Percentiles rank a stretch among this genome's conserved stretches.
phyloP scores from a whole-genome alignment of 1,140 invertebrate species.

The Drosophila trapezifrons region DNA sequence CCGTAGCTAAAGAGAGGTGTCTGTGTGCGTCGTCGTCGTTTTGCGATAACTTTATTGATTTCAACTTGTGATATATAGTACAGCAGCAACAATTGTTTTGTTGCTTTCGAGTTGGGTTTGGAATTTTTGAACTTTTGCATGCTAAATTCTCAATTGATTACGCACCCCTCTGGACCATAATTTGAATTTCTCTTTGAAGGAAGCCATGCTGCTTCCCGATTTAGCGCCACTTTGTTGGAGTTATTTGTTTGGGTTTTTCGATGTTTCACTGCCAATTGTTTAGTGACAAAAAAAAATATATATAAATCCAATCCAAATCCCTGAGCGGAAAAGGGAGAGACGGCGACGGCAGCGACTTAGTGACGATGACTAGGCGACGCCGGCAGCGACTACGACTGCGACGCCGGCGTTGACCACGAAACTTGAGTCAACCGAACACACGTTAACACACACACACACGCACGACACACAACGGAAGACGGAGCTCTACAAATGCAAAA shows the following conservation, averaged over 20 bases:
- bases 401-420: slow-evolving; percentile 58
- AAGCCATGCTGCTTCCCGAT: slow-evolving; percentile 65
- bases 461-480: slow-evolving; percentile 4
- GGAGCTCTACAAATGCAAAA: slow-evolving; percentile 24
- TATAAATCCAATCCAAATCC: slow-evolving; percentile 5
- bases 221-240: slow-evolving; percentile 44
- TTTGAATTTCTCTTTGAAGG: slow-evolving; percentile 83
- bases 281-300: background rate
- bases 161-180: slow-evolving; percentile 82
- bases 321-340: slow-evolving; percentile 6
- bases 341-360: slow-evolving; percentile 17
- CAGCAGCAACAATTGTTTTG: slow-evolving; percentile 37
- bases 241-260: slow-evolving; percentile 1
- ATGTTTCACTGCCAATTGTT: background rate
- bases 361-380: slow-evolving; percentile 42
- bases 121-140: background rate
- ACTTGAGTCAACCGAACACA: slow-evolving; percentile 64
- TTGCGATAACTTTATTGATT: slow-evolving; percentile 80
- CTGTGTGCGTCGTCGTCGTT: slow-evolving; percentile 40
- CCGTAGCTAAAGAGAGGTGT: slow-evolving; percentile 13
- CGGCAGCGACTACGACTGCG: slow-evolving; percentile 10
- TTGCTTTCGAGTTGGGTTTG: slow-evolving; percentile 10
- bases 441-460: slow-evolving; percentile 20
- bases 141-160: slow-evolving; percentile 38
- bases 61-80: slow-evolving; percentile 73